phyloP scores from a whole-genome alignment of 2,797 vertebrate species.

The Chaenodraco wilsoni region DNA sequence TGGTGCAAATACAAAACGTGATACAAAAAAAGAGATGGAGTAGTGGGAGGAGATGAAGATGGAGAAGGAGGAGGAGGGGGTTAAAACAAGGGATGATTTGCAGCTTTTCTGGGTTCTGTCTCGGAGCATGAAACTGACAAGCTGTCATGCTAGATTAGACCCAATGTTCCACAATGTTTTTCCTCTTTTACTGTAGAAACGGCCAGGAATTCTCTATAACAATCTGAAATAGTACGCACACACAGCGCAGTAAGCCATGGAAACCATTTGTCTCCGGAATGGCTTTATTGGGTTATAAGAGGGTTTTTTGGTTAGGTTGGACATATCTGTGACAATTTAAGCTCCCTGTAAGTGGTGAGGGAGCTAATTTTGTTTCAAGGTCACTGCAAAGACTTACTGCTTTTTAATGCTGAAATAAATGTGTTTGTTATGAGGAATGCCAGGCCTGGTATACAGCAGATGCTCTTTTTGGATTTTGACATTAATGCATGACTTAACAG shows the following conservation, averaged over 20 bases:
- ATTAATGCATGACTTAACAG: neutral
- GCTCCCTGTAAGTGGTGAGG: constrained; percentile 26
- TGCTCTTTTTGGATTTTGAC: constrained; percentile 32
- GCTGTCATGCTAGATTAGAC: constrained; percentile 78
- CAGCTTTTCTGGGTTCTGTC: constrained; percentile 78
- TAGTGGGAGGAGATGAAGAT: constrained; percentile 16
- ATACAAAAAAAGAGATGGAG: constrained; percentile 30
- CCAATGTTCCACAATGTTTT: constrained; percentile 71
- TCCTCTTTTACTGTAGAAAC: constrained; percentile 65
- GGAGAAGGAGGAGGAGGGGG: constrained; percentile 26
- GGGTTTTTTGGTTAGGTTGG: constrained; percentile 47
- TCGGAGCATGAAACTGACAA: constrained; percentile 73
- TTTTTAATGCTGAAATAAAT: constrained; percentile 9
- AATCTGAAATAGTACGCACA: constrained; percentile 44
- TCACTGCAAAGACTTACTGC: constrained; percentile 20
- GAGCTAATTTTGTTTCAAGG: constrained; percentile 49
- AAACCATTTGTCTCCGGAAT: constrained; percentile 64
- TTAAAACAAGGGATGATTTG: constrained; percentile 68
- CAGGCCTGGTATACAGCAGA: neutral
- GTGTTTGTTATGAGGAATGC: constrained; percentile 23
- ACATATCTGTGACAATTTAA: constrained; percentile 57
- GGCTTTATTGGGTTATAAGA: constrained; percentile 59
- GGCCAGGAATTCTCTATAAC: constrained; percentile 59
- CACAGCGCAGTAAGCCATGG: constrained; percentile 38
- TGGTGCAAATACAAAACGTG: constrained; percentile 63